Evolutionary conservation across 2,888 invertebrate species (phyloP).

Genomic region (Lissocephala sabroskyi): DNA sequence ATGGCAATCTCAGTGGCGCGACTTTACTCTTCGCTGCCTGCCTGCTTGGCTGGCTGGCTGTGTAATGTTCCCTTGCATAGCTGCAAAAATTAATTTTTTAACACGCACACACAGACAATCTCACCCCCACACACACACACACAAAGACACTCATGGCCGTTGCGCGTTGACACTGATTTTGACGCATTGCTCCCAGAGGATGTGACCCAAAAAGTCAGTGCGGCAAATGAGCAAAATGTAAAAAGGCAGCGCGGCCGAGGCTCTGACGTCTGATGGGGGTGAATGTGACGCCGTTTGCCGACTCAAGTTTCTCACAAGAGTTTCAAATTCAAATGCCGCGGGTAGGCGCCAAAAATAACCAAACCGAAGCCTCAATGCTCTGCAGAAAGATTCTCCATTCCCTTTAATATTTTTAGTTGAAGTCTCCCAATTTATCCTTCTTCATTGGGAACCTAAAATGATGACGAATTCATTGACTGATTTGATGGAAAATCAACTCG

Average conservation of each 20-base stretch:
- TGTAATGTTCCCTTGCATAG: constrained; percentile 39
- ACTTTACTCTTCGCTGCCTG: not conserved
- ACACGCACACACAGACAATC: constrained; percentile 38
- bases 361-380: too few species aligned
- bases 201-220: constrained; percentile 66
- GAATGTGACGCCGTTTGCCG: too few species aligned
- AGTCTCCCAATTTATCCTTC: too few species aligned
- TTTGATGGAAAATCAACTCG: too few species aligned
- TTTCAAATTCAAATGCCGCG: too few species aligned
- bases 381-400: too few species aligned
- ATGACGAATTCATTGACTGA: too few species aligned
- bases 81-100: constrained; percentile 61
- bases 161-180: constrained; percentile 70
- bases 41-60: not conserved
- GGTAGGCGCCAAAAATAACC: too few species aligned
- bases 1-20: constrained; percentile 39
- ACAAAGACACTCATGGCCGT: not conserved
- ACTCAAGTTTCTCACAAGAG: too few species aligned
- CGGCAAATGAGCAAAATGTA: constrained; percentile 61
- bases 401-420: too few species aligned
- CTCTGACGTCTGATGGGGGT: too few species aligned
- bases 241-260: constrained; percentile 3
- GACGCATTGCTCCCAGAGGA: constrained; percentile 68
- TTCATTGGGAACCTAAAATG: too few species aligned
- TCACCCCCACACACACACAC: constrained; percentile 37